Conservation (phyloP, 2,113 vertebrate genomes). For the Lampris megalopsis region DNA sequence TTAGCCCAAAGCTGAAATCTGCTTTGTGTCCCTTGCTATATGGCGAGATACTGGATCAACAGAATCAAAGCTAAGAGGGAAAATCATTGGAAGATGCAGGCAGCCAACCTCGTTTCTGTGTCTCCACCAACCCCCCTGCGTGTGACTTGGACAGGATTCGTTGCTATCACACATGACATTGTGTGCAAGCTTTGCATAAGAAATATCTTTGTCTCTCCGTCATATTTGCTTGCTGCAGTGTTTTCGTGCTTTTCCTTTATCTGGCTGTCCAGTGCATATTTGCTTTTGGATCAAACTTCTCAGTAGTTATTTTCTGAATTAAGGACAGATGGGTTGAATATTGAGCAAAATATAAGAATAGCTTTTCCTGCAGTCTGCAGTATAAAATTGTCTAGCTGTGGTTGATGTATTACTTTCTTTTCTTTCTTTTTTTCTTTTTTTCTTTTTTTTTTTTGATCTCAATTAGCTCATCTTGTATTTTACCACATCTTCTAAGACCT, state of each 20-base stretch:
- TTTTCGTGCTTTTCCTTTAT: slow-evolving; percentile 79
- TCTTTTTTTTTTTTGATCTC: slow-evolving; percentile 64
- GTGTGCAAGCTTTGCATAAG: slow-evolving; percentile 85
- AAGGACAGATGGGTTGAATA: slow-evolving; percentile 78
- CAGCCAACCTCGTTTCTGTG: slow-evolving; percentile 75
- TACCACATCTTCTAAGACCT: slow-evolving; percentile 72
- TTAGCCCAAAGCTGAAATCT: slow-evolving; percentile 84
- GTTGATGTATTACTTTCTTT: slow-evolving; percentile 58
- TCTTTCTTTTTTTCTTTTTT: slow-evolving; percentile 63
- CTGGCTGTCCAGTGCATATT: slow-evolving; percentile 78
- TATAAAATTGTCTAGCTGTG: slow-evolving; percentile 73
- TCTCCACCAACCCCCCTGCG: slow-evolving; percentile 67
- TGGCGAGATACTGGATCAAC: slow-evolving; percentile 82
- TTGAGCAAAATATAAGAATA: slow-evolving; percentile 59
- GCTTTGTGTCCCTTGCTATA: slow-evolving; percentile 82
- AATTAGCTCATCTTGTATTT: slow-evolving; percentile 69
- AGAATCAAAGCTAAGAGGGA: slow-evolving; percentile 81
- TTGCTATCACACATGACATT: slow-evolving; percentile 84
- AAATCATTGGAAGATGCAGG: slow-evolving; percentile 78
- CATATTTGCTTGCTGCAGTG: slow-evolving; percentile 76
- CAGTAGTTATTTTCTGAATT: slow-evolving; percentile 62
- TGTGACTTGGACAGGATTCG: slow-evolving; percentile 84
- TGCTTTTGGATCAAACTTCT: slow-evolving; percentile 76
- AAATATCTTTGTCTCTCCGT: slow-evolving; percentile 84
- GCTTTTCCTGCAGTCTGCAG: slow-evolving; percentile 64